These are phyloP conservation scores for Tadarida brasiliensis DNA, from an alignment of 2,797 vertebrate genomes.

Conservation along the genomic window DNA sequence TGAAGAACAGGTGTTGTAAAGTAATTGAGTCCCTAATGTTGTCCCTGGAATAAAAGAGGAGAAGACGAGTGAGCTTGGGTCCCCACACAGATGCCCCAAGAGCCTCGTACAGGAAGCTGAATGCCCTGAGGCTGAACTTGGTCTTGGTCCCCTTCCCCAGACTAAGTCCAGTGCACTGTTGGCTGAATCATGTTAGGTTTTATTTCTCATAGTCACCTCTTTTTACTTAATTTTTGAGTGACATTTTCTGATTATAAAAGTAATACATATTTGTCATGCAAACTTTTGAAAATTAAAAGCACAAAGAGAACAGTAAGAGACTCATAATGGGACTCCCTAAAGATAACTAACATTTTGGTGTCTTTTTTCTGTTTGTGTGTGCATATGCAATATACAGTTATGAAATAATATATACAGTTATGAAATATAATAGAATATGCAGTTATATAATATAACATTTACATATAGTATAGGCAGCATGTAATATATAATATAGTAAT, in stretches of 20 bases:
- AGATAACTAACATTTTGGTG: slow-evolving; percentile 2
- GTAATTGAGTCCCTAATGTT: background rate
- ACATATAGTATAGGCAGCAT: background rate
- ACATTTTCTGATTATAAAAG: slow-evolving; percentile 29
- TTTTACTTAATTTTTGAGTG: slow-evolving; percentile 20
- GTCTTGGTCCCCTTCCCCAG: background rate
- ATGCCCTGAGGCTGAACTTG: background rate
- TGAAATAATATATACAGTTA: background rate
- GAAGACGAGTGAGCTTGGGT: background rate
- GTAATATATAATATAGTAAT: background rate
- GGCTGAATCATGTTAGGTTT: background rate
- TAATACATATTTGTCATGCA: slow-evolving; percentile 1
- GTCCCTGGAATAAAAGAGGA: slow-evolving; percentile 17
- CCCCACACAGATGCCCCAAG: background rate
- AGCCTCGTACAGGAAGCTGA: rapidly evolving
- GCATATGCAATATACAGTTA: background rate
- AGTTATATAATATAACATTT: background rate
- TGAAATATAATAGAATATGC: background rate
- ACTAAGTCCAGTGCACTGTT: background rate
- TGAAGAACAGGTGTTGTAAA: slow-evolving; percentile 38
- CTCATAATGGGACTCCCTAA: background rate
- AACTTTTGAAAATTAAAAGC: slow-evolving; percentile 50
- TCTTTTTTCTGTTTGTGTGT: background rate
- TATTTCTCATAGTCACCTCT: background rate
- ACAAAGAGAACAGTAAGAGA: background rate